A percentile compares a stretch with the other conserved stretches of the same genome.
phyloP scores from a whole-genome alignment of 2,797 vertebrate species.

The Sparus aurata region DNA sequence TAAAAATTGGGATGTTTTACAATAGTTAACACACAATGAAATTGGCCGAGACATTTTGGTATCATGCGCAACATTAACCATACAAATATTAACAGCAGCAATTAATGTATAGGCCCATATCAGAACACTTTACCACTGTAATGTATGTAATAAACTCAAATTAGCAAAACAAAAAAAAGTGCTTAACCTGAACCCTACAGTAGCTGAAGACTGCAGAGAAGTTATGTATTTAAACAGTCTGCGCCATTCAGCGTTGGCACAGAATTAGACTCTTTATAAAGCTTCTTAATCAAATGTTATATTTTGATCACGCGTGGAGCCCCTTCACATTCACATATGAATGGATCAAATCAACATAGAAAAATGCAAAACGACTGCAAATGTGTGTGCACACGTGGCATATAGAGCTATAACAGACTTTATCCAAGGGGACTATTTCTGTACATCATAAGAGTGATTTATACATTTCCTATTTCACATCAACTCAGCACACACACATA shows the following conservation, averaged over 20 bases:
- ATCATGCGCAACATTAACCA: too few species aligned
- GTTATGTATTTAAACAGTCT: background rate
- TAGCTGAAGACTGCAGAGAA: background rate
- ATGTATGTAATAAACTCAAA: too few species aligned
- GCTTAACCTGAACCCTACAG: background rate
- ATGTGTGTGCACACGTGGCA: background rate
- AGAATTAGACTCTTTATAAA: constrained; percentile 6
- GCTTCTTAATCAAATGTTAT: constrained; percentile 14
- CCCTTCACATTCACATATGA: constrained; percentile 3
- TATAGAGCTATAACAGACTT: background rate
- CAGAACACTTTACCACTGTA: too few species aligned
- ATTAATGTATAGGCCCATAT: too few species aligned
- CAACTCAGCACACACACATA: background rate
- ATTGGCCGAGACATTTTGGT: too few species aligned
- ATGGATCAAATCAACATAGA: constrained; percentile 25
- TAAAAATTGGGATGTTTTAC: too few species aligned
- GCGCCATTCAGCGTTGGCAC: constrained; percentile 9
- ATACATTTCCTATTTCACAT: background rate
- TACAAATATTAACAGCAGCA: too few species aligned
- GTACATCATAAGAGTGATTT: background rate
- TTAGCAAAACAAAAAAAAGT: background rate
- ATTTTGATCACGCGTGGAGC: constrained; percentile 4
- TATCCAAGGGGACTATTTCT: constrained; percentile 6
- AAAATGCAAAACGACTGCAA: background rate
- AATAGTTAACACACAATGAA: too few species aligned